Percentiles rank a stretch among this genome's conserved stretches.
phyloP scores from a whole-genome alignment of 2,797 vertebrate species.

The Danionella dracula region DNA sequence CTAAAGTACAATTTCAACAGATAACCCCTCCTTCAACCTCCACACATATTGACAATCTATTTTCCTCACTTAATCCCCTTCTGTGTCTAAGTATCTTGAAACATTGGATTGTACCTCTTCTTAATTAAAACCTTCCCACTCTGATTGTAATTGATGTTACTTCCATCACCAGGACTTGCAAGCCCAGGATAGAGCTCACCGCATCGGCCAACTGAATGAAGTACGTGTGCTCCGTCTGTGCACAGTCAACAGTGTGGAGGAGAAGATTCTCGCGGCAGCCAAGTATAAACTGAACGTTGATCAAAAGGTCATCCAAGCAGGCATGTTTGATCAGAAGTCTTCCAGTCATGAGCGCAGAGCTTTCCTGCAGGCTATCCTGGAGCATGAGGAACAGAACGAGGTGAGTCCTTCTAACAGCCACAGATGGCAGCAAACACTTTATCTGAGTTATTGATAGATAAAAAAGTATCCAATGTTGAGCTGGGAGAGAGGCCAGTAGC shows the following conservation, averaged over 20 bases:
- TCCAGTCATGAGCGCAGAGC: conserved; percentile 90
- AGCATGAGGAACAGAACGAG: conserved; percentile 95
- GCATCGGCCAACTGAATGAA: conserved; percentile 95
- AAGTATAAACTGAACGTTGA: conserved; percentile 98
- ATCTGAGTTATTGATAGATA: not conserved
- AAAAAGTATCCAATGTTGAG: not conserved
- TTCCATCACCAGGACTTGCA: conserved; percentile 80
- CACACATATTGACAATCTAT: too few species aligned
- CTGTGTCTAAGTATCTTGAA: not conserved
- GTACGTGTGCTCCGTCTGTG: conserved; percentile 91
- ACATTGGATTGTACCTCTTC: not conserved
- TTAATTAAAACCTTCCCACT: not conserved
- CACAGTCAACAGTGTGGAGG: conserved; percentile 94
- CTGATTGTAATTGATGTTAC: not conserved
- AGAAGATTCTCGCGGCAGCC: conserved; percentile 93
- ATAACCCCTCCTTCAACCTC: not conserved
- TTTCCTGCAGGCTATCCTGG: conserved; percentile 91
- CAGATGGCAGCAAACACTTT: not conserved
- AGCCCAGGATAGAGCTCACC: conserved; percentile 92
- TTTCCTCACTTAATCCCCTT: not conserved
- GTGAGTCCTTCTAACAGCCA: conserved; percentile 53
- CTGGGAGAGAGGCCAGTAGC: too few species aligned
- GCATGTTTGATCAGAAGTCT: conserved; percentile 98
- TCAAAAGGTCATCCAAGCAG: conserved; percentile 96
- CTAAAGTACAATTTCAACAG: too few species aligned